Percentiles rank a stretch among this genome's conserved stretches.
Evolutionary conservation across 2,113 vertebrate genomes (phyloP).

Genomic region (Butorides virescens): DNA sequence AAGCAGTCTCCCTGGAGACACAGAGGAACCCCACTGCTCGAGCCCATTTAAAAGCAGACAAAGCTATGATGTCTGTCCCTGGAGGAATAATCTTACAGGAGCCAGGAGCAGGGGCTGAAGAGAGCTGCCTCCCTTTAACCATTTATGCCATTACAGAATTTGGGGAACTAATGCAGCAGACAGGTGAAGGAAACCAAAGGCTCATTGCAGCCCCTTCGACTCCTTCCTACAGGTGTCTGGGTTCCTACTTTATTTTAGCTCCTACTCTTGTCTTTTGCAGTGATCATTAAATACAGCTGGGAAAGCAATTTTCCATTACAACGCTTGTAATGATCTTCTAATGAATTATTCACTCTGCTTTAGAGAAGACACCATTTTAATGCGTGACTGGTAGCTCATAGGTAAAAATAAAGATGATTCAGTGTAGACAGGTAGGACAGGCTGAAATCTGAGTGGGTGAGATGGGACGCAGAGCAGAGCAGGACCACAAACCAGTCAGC

Average conservation of each 20-base stretch:
- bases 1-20: background rate
- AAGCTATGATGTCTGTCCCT: background rate
- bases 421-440: background rate
- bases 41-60: background rate
- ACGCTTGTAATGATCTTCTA: constrained; percentile 71
- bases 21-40: background rate
- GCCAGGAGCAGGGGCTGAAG: background rate
- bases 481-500: background rate
- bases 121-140: background rate
- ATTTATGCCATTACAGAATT: background rate
- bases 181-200: background rate
- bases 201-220: background rate
- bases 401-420: constrained; percentile 52
- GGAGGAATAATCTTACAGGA: background rate
- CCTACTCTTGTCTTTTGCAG: constrained; percentile 21
- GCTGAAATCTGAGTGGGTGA: background rate
- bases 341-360: constrained; percentile 79
- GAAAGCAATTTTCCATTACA: constrained; percentile 74
- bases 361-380: constrained; percentile 51
- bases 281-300: constrained; percentile 64
- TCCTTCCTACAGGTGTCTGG: background rate
- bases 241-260: background rate
- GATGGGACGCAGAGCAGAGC: background rate
- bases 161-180: background rate
- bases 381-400: constrained; percentile 13